phyloP scores from a whole-genome alignment of 1,140 invertebrate genomes.

The Drosophila lini region DNA sequence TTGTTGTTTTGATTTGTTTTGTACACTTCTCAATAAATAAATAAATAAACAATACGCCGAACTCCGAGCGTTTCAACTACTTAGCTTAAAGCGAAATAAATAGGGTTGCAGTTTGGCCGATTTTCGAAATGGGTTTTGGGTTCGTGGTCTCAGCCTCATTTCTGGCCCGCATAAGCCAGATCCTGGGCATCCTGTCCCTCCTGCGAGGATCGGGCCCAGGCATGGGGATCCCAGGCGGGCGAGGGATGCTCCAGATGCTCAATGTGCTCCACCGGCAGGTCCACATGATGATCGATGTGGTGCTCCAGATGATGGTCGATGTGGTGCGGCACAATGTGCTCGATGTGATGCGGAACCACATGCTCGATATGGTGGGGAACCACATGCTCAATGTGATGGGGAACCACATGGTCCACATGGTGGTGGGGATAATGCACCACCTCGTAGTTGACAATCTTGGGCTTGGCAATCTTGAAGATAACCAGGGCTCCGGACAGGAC shows the following conservation, averaged over 20 bases:
- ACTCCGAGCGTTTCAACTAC: constrained; percentile 50
- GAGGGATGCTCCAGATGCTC: constrained; percentile 84
- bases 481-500: constrained; percentile 92
- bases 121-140: constrained; percentile 17
- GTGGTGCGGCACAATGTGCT: constrained; percentile 85
- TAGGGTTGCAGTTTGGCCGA: constrained; percentile 51
- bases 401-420: constrained; percentile 85
- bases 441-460: constrained; percentile 92
- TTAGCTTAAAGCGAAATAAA: constrained; percentile 73
- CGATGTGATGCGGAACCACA: constrained; percentile 84
- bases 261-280: constrained; percentile 77
- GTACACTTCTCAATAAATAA: constrained; percentile 77
- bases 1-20: constrained; percentile 51
- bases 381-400: constrained; percentile 85
- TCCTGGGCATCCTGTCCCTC: constrained; percentile 86
- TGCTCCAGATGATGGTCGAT: constrained; percentile 86
- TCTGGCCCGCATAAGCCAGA: constrained; percentile 88
- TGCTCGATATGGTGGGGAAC: constrained; percentile 78
- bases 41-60: constrained; percentile 64
- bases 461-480: constrained; percentile 93
- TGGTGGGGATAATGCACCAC: constrained; percentile 92
- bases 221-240: constrained; percentile 87
- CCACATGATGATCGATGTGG: constrained; percentile 74
- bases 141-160: constrained; percentile 44
- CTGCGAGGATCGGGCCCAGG: constrained; percentile 79